These are phyloP conservation scores for Arbacia lixula DNA, from an alignment of 53 echinoderm and acorn worm species.

Conservation along the genomic window DNA sequence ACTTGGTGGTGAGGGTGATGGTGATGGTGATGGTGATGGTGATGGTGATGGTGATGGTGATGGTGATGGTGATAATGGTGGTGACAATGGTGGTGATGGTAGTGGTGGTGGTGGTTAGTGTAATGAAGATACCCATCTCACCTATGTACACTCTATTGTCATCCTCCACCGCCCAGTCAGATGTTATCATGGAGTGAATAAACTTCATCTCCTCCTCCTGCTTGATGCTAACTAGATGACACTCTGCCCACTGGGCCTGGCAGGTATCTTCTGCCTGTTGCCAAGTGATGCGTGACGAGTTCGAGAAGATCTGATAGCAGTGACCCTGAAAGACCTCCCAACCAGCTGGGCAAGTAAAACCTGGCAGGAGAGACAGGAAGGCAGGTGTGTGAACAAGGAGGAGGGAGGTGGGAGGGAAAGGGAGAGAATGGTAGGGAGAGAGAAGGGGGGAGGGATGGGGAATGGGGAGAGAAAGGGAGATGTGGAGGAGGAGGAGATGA, in stretches of 20 bases:
- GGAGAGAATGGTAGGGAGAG: not conserved
- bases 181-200: constrained; percentile 53
- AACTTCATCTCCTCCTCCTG: constrained; percentile 26
- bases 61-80: not conserved
- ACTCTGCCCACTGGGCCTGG: not conserved
- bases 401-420: not conserved
- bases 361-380: not conserved
- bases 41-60: not conserved
- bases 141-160: constrained; percentile 2
- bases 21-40: not conserved
- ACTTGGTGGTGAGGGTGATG: not conserved
- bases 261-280: constrained; percentile 73
- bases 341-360: constrained; percentile 31
- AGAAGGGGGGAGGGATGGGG: not conserved
- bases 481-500: not conserved
- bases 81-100: not conserved
- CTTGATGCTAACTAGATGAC: constrained; percentile 47
- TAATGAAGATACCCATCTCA: not conserved
- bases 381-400: not conserved
- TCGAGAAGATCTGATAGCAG: constrained; percentile 68
- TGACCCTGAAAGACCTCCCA: constrained; percentile 58
- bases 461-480: not conserved
- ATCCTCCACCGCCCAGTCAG: constrained; percentile 14
- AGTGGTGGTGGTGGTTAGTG: not conserved
- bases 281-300: constrained; percentile 56